Evolutionary conservation across 2,797 vertebrate species (phyloP), one percentile per base, ranked within the genome.

Genomic region (Tamandua tetradactyla): DNA sequence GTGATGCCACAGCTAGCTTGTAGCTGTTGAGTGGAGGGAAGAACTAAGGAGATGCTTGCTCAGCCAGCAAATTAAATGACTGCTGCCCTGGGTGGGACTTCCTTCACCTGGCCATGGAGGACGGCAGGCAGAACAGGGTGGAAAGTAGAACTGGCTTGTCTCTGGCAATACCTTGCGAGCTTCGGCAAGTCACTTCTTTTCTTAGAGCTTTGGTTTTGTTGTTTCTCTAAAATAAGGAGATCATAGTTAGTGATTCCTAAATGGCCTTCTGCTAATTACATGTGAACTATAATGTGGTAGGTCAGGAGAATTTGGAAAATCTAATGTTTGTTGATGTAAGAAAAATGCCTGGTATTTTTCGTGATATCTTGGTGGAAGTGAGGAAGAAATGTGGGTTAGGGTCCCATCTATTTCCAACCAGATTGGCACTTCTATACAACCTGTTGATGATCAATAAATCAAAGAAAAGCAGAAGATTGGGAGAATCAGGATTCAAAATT

Each of bases 201-300:
- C 62, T n/a, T n/a, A n/a, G 27, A 62, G 61, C 27, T 30, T 27
- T 13, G 13, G 61, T 13, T n/a, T 90, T 61, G 4, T 87, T 82
- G 15, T 49, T 72, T 74, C 64, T 89, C 40, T 86, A 86, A 94
- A 95, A 78, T 79, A 83, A 74, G 37, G 23, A 83, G 9, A n/a
- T 59, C 81, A 3, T 20, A 66, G 86, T 55, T 69, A 52, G 32
- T 87, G 37, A 52, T 49, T 89, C 27, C 20, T 86, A 72, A 93
- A 11, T 57, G 68, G 23, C 59, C 49, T 49, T 89, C 59, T 35
- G 12, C 57, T 42, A 76, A 71, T 80, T 93, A 37, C 20, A 76
- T 64, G 84, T 87, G 84, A 66, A 62, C 37, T 68, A 40, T 74
- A 82, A 72, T 72, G 30, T 89, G 86, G 75, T 71, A 66, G 40